Evolutionary conservation across 2,113 vertebrate genomes (phyloP).

Genomic region (Microcebus ravelobensis): DNA sequence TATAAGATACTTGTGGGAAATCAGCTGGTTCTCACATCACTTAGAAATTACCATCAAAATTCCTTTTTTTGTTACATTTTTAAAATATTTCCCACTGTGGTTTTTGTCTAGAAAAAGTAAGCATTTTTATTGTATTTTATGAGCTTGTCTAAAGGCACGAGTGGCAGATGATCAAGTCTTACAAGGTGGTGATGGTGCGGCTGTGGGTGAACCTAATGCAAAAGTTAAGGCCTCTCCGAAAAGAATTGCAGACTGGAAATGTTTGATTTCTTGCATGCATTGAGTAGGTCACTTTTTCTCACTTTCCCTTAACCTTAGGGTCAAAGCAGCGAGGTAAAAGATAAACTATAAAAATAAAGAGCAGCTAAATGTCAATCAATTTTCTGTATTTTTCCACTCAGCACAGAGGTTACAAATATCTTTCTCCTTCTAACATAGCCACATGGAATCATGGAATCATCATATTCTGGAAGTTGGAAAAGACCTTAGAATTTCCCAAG

Average conservation of each 20-base stretch:
- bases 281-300: neutral
- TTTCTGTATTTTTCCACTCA: neutral
- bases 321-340: conserved; percentile 16
- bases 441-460: neutral
- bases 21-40: conserved; percentile 6
- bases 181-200: neutral
- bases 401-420: neutral
- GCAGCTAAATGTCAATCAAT: neutral
- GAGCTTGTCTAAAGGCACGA: neutral
- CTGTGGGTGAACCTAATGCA: neutral
- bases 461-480: neutral
- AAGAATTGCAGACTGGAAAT: neutral
- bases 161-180: neutral
- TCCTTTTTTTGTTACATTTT: neutral
- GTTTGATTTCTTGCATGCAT: neutral
- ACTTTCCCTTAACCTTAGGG: neutral
- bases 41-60: conserved; percentile 37
- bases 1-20: neutral
- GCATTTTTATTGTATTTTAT: neutral
- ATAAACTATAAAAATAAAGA: neutral
- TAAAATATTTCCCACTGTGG: neutral
- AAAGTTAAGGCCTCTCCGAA: neutral
- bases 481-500: neutral
- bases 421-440: neutral
- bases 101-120: conserved; percentile 18